A percentile compares a stretch with the other conserved stretches of the same genome.
phyloP scores from a whole-genome alignment of 2,888 invertebrate genomes.

The Stictocephala bisonia region DNA sequence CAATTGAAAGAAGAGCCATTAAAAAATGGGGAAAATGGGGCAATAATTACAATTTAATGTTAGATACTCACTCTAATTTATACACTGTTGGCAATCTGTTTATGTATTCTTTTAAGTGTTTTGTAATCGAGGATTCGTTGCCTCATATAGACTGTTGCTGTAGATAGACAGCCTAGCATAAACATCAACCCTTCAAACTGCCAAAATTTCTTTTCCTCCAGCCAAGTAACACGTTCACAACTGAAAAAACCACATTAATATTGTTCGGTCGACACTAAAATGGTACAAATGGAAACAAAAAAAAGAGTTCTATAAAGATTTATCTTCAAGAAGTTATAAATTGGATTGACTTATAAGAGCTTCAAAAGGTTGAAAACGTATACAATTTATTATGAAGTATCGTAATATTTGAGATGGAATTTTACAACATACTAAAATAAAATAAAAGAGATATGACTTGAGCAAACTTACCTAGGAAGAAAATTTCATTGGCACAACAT shows the following conservation, averaged over 20 bases:
- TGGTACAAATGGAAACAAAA: no score
- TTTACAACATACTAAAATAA: no score
- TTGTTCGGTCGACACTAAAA: no score
- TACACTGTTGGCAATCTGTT: slow-evolving; percentile 73
- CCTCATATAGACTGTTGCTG: slow-evolving; percentile 73
- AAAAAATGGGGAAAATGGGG: neutral
- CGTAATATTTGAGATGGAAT: no score
- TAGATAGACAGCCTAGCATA: slow-evolving; percentile 73
- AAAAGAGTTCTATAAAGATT: slow-evolving; percentile 38
- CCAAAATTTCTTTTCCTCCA: slow-evolving; percentile 88
- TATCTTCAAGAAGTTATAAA: neutral
- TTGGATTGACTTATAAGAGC: no score
- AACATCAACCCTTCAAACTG: slow-evolving; percentile 81
- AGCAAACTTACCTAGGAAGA: no score
- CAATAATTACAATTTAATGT: neutral
- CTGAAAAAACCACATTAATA: slow-evolving; percentile 67
- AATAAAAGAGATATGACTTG: no score
- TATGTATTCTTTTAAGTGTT: slow-evolving; percentile 75
- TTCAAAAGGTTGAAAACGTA: no score
- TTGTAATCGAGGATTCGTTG: slow-evolving; percentile 75
- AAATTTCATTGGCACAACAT: no score
- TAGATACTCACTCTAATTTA: slow-evolving; percentile 23
- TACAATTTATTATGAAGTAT: no score
- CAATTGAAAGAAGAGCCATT: neutral
- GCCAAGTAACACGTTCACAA: slow-evolving; percentile 86